These are phyloP conservation scores for Callorhinus ursinus DNA, from an alignment of 2,113 vertebrate species.

Conservation along the genomic window DNA sequence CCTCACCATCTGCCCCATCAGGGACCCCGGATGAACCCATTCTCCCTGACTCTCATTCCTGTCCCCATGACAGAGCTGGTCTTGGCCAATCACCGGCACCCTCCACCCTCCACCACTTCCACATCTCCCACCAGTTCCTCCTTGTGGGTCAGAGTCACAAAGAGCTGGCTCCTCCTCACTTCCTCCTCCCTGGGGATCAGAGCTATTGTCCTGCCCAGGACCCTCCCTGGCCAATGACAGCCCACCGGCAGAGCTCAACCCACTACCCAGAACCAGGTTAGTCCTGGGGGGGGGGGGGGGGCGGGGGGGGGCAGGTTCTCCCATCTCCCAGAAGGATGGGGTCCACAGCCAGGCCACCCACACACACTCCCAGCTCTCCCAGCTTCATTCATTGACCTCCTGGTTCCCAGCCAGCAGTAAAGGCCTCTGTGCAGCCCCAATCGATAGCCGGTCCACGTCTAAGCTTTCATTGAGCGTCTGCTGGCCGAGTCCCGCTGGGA, in stretches of 20 bases:
- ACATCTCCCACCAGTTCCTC: slow-evolving; percentile 67
- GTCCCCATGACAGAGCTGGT: not conserved
- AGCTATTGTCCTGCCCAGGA: not conserved
- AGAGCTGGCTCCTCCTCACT: slow-evolving; percentile 9
- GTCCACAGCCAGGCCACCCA: not conserved
- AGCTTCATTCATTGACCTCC: slow-evolving; percentile 32
- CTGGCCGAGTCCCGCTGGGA: not conserved
- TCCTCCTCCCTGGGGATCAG: slow-evolving; percentile 51
- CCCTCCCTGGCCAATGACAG: not conserved
- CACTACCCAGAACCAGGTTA: slow-evolving; percentile 35
- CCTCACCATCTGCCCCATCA: not conserved
- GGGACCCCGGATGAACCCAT: not conserved
- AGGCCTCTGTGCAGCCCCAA: not conserved
- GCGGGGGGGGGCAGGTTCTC: not conserved
- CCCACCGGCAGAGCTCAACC: not conserved
- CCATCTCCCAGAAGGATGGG: not conserved
- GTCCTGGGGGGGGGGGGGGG: not conserved
- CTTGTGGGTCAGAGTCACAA: not conserved
- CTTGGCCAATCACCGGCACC: not conserved
- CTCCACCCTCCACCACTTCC: not conserved
- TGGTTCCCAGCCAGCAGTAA: not conserved
- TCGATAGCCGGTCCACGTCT: not conserved
- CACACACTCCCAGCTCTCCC: not conserved
- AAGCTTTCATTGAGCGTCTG: slow-evolving; percentile 29
- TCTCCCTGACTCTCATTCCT: not conserved